These are phyloP conservation scores for Xanthorhoe designata DNA, from an alignment of 2,888 invertebrate genomes.

Conservation along the genomic window DNA sequence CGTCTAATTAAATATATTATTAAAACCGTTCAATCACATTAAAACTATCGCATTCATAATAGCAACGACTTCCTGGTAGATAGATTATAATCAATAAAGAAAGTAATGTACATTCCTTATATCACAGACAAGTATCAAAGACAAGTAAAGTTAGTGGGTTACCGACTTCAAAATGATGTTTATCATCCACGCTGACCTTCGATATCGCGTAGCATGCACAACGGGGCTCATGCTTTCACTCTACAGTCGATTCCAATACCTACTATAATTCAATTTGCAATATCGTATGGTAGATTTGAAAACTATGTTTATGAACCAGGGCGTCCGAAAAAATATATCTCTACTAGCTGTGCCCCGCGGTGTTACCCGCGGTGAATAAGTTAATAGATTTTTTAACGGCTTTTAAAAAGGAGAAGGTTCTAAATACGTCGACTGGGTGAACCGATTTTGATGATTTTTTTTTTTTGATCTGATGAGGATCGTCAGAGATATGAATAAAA, in stretches of 20 bases:
- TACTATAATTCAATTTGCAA: slow-evolving; percentile 40
- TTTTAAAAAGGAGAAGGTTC: no score
- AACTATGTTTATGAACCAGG: slow-evolving; percentile 35
- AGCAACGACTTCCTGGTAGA: not conserved
- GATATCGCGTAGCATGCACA: slow-evolving; percentile 40
- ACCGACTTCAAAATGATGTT: slow-evolving; percentile 31
- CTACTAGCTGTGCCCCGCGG: no score
- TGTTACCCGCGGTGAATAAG: no score
- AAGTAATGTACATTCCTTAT: not conserved
- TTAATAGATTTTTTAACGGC: no score
- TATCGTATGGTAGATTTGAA: slow-evolving; percentile 23
- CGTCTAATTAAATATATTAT: no score
- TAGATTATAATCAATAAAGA: not conserved
- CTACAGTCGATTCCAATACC: slow-evolving; percentile 32
- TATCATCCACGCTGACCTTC: slow-evolving; percentile 21
- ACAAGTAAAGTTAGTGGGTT: slow-evolving; percentile 24
- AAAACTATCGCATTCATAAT: no score
- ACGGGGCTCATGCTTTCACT: slow-evolving; percentile 48
- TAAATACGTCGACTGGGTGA: no score
- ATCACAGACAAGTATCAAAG: not conserved
- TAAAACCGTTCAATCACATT: no score
- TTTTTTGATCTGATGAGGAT: no score
- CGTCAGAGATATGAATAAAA: no score
- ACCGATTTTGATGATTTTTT: no score
- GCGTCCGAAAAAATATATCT: not conserved